phyloP scores from a whole-genome alignment of 2,888 invertebrate species.

The Meghimatium bilineatum region DNA sequence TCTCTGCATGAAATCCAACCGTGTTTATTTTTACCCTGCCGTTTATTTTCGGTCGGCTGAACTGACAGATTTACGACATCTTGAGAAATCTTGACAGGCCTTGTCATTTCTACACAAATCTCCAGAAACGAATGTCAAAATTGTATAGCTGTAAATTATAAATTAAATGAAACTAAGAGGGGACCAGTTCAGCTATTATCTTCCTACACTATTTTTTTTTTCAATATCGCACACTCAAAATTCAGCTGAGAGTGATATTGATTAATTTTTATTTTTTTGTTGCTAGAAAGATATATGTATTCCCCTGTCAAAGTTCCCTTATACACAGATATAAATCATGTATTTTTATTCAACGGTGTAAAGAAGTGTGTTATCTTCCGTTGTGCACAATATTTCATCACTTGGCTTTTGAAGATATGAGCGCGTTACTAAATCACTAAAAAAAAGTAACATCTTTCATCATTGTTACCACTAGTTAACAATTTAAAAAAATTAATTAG shows the following conservation, averaged over 20 bases:
- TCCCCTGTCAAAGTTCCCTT: background rate
- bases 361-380: background rate
- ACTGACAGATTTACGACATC: constrained; percentile 21
- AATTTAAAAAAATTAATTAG: no score
- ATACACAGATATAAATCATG: background rate
- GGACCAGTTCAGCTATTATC: background rate
- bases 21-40: background rate
- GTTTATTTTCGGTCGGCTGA: background rate
- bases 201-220: no score
- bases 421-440: no score
- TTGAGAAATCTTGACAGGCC: background rate
- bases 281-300: background rate
- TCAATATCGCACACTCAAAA: constrained; percentile 9
- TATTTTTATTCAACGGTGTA: background rate
- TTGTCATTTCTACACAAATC: constrained; percentile 17
- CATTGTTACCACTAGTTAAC: no score
- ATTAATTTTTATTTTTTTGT: background rate
- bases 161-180: background rate
- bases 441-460: no score
- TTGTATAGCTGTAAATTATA: constrained; percentile 6
- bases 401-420: no score
- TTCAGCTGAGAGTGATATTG: background rate
- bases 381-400: no score
- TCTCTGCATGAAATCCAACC: background rate
- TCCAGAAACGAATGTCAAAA: constrained; percentile 2